These are phyloP conservation scores for Laothoe populi DNA, from an alignment of 2,888 invertebrate species.

Conservation along the genomic window DNA sequence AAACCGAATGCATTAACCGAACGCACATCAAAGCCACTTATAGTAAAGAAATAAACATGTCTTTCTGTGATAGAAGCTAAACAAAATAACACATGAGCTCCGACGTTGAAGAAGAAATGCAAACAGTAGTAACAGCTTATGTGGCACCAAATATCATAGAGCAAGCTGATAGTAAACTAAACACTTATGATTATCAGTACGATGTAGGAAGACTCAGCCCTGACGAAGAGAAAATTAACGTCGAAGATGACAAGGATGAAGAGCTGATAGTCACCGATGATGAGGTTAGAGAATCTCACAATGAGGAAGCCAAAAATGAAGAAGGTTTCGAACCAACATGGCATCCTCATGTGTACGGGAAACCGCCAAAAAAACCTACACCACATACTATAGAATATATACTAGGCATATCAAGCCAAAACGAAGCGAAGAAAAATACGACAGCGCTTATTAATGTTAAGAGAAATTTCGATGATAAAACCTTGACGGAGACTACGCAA, in stretches of 20 bases:
- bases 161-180: constrained; percentile 50
- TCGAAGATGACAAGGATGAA: constrained; percentile 49
- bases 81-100: constrained; percentile 69
- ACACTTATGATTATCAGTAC: constrained; percentile 52
- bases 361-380: constrained; percentile 92
- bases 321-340: constrained; percentile 83
- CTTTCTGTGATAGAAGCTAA: constrained; percentile 25
- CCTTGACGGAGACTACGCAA: constrained; percentile 45
- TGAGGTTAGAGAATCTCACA: constrained; percentile 40
- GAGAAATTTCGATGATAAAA: constrained; percentile 62
- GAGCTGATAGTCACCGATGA: constrained; percentile 36
- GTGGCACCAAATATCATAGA: constrained; percentile 60
- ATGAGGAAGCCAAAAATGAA: constrained; percentile 45
- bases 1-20: constrained; percentile 38
- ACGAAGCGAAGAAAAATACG: constrained; percentile 53
- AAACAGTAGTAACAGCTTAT: constrained; percentile 70
- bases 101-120: constrained; percentile 67
- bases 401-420: constrained; percentile 84
- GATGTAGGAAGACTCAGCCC: constrained; percentile 59
- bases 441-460: constrained; percentile 71
- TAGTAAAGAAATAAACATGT: constrained; percentile 28
- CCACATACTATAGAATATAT: constrained; percentile 95
- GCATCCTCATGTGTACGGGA: constrained; percentile 96
- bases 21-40: constrained; percentile 39
- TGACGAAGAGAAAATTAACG: constrained; percentile 64